Percentiles rank a stretch among this genome's conserved stretches.
These are phyloP conservation scores for Tor tambroides DNA, from an alignment of 2,113 vertebrate species.

Conservation along the genomic window DNA sequence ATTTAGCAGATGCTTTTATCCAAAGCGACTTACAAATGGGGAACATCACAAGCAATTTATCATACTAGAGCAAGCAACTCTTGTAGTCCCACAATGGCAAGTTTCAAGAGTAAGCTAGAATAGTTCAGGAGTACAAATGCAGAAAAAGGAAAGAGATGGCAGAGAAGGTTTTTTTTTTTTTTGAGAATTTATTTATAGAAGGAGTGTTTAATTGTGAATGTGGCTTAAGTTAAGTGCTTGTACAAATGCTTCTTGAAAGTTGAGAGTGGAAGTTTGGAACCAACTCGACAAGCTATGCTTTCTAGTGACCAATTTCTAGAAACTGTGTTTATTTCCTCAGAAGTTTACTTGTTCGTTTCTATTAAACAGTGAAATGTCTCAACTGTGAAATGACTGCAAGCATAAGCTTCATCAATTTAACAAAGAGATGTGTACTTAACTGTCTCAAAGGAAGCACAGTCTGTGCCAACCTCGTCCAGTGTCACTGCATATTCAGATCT, in stretches of 20 bases:
- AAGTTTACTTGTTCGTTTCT: neutral
- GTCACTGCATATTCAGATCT: constrained; percentile 68
- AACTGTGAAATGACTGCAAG: neutral
- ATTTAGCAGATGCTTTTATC: constrained; percentile 25
- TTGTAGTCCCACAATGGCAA: neutral
- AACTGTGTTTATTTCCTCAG: neutral
- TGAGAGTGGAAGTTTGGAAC: neutral
- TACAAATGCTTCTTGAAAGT: neutral
- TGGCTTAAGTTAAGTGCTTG: neutral
- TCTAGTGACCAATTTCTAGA: neutral
- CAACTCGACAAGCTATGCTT: neutral
- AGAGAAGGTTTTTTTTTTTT: neutral
- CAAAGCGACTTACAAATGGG: neutral
- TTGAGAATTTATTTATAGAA: neutral
- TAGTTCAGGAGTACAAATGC: constrained; percentile 11
- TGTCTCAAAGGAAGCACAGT: constrained; percentile 53
- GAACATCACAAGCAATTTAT: neutral
- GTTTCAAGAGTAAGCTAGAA: neutral
- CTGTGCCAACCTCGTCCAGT: constrained; percentile 48
- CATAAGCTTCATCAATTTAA: constrained; percentile 11
- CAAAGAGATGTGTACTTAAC: constrained; percentile 34
- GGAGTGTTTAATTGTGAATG: neutral
- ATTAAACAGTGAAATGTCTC: neutral
- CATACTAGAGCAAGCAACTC: neutral
- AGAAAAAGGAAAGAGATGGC: neutral